A percentile compares a stretch with the other conserved stretches of the same genome.
phyloP scores from a whole-genome alignment of 1,140 invertebrate genomes.

The Mercenaria mercenaria region DNA sequence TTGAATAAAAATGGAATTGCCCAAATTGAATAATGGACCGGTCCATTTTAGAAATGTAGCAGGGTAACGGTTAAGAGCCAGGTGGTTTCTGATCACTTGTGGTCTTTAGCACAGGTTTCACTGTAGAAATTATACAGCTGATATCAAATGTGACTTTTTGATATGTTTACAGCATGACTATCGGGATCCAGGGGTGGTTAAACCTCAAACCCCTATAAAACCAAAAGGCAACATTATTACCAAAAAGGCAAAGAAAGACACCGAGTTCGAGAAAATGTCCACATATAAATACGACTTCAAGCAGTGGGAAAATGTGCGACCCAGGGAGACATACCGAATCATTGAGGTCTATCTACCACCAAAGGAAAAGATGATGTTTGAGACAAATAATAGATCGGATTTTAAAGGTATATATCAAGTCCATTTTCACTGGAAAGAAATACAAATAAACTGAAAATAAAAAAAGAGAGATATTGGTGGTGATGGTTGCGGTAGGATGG shows the following conservation, averaged over 20 bases:
- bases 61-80: too few relatives aligned
- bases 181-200: slow-evolving; percentile 23
- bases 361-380: slow-evolving; percentile 56
- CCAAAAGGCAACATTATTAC: slow-evolving; percentile 8
- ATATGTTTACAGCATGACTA: slow-evolving; percentile 45
- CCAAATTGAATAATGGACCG: too few relatives aligned
- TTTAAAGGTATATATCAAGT: slow-evolving; percentile 58
- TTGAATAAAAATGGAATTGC: too few relatives aligned
- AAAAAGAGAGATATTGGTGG: not conserved
- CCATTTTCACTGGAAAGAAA: not conserved
- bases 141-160: too few relatives aligned
- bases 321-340: slow-evolving; percentile 25
- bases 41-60: too few relatives aligned
- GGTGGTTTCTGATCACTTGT: too few relatives aligned
- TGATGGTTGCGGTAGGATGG: too few relatives aligned
- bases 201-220: not conserved
- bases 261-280: not conserved
- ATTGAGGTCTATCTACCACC: slow-evolving; percentile 54
- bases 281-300: slow-evolving; percentile 51
- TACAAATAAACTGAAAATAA: not conserved
- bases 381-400: slow-evolving; percentile 42
- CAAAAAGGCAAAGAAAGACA: not conserved
- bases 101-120: too few relatives aligned
- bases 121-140: too few relatives aligned
- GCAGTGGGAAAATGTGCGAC: slow-evolving; percentile 4